phyloP scores from a whole-genome alignment of 2,113 vertebrate genomes.

The Psittacula cyanocephala region DNA sequence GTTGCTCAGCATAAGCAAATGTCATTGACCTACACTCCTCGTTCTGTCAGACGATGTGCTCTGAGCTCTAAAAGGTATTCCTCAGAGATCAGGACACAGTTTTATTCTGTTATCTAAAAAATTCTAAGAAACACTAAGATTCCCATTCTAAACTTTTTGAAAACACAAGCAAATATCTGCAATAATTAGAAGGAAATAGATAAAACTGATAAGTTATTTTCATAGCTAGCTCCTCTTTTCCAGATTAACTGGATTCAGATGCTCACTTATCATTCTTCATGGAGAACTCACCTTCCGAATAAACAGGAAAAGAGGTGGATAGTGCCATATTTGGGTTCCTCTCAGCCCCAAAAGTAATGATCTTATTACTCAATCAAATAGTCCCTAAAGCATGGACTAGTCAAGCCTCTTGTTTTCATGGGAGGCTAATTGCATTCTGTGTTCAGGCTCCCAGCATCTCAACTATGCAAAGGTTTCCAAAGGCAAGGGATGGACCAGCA shows the following conservation, averaged over 20 bases:
- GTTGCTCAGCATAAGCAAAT: neutral
- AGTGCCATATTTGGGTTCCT: neutral
- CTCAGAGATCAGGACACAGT: neutral
- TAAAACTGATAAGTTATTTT: neutral
- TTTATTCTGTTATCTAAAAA: neutral
- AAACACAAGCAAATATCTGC: neutral
- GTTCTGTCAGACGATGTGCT: neutral
- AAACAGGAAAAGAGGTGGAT: neutral
- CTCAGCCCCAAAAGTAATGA: neutral
- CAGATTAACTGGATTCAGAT: neutral
- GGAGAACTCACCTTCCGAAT: neutral
- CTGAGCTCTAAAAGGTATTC: neutral
- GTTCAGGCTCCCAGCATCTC: neutral
- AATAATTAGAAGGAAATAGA: neutral
- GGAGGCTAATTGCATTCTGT: neutral
- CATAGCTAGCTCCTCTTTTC: neutral
- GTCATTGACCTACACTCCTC: neutral
- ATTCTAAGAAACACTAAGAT: neutral
- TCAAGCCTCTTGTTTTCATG: neutral
- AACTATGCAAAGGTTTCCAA: neutral
- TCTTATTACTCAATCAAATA: neutral
- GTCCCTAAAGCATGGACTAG: neutral
- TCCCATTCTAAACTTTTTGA: neutral
- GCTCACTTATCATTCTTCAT: neutral
- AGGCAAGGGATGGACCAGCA: fast-evolving